A percentile compares a stretch with the other conserved stretches of the same genome.
Conservation (phyloP, 2,888 invertebrate species). For the Microdon myrmicae region DNA sequence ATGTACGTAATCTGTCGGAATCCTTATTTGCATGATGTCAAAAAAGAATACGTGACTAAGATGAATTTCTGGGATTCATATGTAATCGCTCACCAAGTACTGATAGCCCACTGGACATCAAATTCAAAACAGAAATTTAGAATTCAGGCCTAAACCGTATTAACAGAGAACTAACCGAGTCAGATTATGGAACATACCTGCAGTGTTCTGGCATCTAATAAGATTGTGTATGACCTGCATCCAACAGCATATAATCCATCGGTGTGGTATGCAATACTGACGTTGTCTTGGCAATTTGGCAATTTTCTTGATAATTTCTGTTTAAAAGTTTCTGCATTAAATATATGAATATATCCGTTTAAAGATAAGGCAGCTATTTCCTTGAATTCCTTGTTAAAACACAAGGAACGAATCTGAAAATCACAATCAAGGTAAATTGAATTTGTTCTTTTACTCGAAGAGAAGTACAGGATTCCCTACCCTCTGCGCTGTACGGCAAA, state of each 20-base stretch:
- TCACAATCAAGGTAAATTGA: slow-evolving; percentile 8
- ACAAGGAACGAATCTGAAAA: slow-evolving; percentile 79
- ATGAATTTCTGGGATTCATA: no score
- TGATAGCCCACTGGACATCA: no score
- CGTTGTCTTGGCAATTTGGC: slow-evolving; percentile 91
- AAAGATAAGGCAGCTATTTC: slow-evolving; percentile 91
- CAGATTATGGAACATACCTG: no score
- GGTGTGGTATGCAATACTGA: slow-evolving; percentile 88
- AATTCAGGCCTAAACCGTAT: no score
- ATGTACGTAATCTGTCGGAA: no score
- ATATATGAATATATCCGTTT: slow-evolving; percentile 94
- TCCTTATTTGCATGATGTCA: no score
- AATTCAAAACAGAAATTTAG: no score
- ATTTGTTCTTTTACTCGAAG: not conserved
- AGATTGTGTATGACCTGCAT: slow-evolving; percentile 89
- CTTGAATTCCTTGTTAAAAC: slow-evolving; percentile 85
- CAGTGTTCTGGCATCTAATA: slow-evolving; percentile 88
- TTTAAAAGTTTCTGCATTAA: slow-evolving; percentile 88
- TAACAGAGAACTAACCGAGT: no score
- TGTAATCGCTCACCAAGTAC: no score
- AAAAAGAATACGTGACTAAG: no score
- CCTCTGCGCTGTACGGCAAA: slow-evolving; percentile 80
- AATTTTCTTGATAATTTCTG: slow-evolving; percentile 88
- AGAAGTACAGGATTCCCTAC: slow-evolving; percentile 58
- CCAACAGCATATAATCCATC: slow-evolving; percentile 93